A percentile compares a stretch with the other conserved stretches of the same genome.
Evolutionary conservation across 2,888 invertebrate genomes (phyloP).

Genomic region (Bhutanitis thaidina): DNA sequence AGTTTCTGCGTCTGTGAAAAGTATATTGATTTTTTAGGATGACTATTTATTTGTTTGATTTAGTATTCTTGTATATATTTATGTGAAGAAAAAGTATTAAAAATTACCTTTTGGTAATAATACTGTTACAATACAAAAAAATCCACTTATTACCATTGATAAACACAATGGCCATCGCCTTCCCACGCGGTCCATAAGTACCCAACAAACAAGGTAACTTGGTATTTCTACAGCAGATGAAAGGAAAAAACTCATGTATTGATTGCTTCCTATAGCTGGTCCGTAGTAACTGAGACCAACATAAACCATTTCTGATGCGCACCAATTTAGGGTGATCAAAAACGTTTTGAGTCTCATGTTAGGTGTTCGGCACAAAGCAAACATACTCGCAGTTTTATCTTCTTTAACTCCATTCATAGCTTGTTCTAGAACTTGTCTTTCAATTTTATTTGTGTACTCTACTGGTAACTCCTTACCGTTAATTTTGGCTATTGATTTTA

Average conservation of each 20-base stretch:
- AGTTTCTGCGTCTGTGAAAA: conserved; percentile 83
- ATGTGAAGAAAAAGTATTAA: conserved; percentile 1
- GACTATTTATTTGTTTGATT: no score
- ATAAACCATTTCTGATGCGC: conserved; percentile 95
- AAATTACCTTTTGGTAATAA: conserved; percentile 86
- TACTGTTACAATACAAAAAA: conserved; percentile 91
- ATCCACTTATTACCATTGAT: conserved; percentile 91
- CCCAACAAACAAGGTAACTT: conserved; percentile 92
- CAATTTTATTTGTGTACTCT: conserved; percentile 85
- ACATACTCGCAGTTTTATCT: conserved; percentile 71
- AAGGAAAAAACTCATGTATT: conserved; percentile 93
- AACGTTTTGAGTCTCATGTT: conserved; percentile 94
- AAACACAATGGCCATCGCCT: conserved; percentile 93
- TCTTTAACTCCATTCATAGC: conserved; percentile 74
- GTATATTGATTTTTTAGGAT: neutral
- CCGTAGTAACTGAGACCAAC: conserved; percentile 95
- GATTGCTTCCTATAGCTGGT: conserved; percentile 91
- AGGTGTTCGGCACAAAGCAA: conserved; percentile 87
- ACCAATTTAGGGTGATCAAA: conserved; percentile 93
- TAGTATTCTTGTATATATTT: no score
- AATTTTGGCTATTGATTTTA: conserved; percentile 87
- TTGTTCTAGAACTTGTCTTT: conserved; percentile 84
- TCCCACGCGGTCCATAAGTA: conserved; percentile 93
- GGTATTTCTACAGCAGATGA: conserved; percentile 94
- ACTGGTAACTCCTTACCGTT: conserved; percentile 88